Evolutionary conservation across 2,888 invertebrate species (phyloP), one percentile per base, ranked within the genome.

Genomic region (Branchinecta sandiegonensis): DNA sequence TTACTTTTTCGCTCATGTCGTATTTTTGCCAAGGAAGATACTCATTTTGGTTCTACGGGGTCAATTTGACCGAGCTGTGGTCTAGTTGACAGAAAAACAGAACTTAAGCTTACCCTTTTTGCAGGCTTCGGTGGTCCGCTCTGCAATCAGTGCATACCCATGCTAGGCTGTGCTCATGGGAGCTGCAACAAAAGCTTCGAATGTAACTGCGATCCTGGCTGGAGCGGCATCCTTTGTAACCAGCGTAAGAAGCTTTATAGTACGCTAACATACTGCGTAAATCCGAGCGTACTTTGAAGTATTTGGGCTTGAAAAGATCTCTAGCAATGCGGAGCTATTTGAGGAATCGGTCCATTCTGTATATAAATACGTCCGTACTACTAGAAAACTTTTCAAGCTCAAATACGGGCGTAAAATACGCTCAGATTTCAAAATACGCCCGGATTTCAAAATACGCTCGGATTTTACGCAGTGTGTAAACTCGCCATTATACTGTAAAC

Each of bases 161-260:
- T 91, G 72, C 90, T 90, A 0, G 91, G 91, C 46, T 92, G 92
- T 75, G 89, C 89, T 76, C 89, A 90, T 74, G 92, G 92, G 12
- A 84, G 83, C 75, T 92, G 91, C 79, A 89, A 87, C 76, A 85
- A 86, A 69, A 89, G 90, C 75, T 92, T 91, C 78, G 90, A 91
- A 76, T 92, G 92, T 78, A 83, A 86, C 75, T 92, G 92, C 77
- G 84, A 85, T 68, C 85, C 86, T 63, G 91, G 91, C 46, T 92
- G 91, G 91, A 89, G 88, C 75, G 91, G 91, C 65, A 81, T 90
- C 69, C 91, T 92, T 80, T 92, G 92, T 77, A 87, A 88, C 37
- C 89, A 90, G 79, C 90, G 89, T 89, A 78, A 84, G 86, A 78
- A 37, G 37, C 2, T 37, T 37, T 37, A 37, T 37, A 37, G 3